Evolutionary conservation across 2,113 vertebrate species (phyloP), one percentile per base, ranked within the genome.

Genomic region (Muntiacus reevesi): DNA sequence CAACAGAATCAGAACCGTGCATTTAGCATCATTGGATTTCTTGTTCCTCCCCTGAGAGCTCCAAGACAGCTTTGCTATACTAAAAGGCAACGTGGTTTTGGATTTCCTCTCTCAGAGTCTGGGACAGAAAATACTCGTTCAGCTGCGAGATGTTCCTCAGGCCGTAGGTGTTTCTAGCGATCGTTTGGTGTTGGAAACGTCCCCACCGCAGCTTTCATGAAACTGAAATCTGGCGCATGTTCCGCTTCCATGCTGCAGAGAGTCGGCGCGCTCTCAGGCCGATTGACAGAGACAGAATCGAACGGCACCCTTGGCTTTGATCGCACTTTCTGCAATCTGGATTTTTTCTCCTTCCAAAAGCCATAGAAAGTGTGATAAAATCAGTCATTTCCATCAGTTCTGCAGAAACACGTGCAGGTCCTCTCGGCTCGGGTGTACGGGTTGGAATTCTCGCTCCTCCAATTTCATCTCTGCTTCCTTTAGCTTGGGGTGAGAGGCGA

Each of bases 51-150:
- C 74, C 88, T 2, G 25, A 91, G 91, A 52, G 30, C 11, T 36
- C 54, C 50, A n/a, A 92, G 84, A 74, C 93, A 95, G 93, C 89
- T 57, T 94, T 62, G 87, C 95, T 92, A 12, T 23, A 79, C 90
- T 50, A 83, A 98, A 97, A 97, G 88, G 88, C 97, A 57, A 67
- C 10, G 0, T 33, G 0, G 67, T 71, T 71, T 96, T 91, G 91
- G 94, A 97, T 97, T 94, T 83, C 95, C 86, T 96, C 60, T 92
- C 90, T 71, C 36, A 17, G 86, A 94, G 95, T 97, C 94, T 97
- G 95, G 95, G 86, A 95, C 91, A 21, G 54, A 91, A 97, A 96
- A 76, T 78, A 30, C 88, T 76, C 7, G 50, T 76, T 95, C 94
- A 84, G 95, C 92, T 60, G 91, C 84, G 96, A 59, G 60, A 82